Conservation (phyloP, 2,113 vertebrate genomes). For the Bungarus multicinctus region DNA sequence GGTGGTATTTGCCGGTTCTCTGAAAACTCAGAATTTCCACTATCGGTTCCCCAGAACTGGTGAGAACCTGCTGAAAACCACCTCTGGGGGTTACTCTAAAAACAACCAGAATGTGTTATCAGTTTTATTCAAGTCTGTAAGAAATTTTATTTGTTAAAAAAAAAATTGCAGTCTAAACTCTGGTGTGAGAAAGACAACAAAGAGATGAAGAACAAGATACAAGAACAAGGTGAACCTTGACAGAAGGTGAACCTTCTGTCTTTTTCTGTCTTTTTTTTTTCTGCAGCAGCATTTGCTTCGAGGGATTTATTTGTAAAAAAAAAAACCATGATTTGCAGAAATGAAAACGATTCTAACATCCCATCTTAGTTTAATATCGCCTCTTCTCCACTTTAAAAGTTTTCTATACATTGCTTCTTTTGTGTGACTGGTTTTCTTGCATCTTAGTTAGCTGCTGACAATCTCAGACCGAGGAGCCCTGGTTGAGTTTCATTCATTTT, state of each 20-base stretch:
- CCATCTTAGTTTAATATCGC: not conserved
- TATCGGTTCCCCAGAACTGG: too few relatives aligned
- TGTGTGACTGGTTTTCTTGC: conserved; percentile 25
- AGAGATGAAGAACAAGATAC: not conserved
- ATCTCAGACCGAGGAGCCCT: fast-evolving
- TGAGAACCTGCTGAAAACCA: too few relatives aligned
- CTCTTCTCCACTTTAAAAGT: not conserved
- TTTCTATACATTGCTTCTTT: conserved; percentile 13
- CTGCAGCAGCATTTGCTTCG: not conserved
- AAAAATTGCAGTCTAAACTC: not conserved
- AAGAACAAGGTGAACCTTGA: not conserved
- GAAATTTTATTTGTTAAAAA: not conserved
- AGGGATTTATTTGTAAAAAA: not conserved
- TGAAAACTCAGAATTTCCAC: too few relatives aligned
- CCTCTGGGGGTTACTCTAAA: too few relatives aligned
- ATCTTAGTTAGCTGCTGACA: conserved; percentile 30
- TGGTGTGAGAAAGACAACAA: not conserved
- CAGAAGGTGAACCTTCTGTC: not conserved
- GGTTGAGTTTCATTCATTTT: conserved; percentile 17
- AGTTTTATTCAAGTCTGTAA: not conserved
- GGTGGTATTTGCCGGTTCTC: too few relatives aligned
- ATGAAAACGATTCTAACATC: not conserved
- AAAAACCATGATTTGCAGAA: not conserved
- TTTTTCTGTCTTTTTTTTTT: too few relatives aligned
- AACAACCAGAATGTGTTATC: not conserved